Conservation (phyloP, 2,113 vertebrate genomes). For the Hystrix cristata region DNA sequence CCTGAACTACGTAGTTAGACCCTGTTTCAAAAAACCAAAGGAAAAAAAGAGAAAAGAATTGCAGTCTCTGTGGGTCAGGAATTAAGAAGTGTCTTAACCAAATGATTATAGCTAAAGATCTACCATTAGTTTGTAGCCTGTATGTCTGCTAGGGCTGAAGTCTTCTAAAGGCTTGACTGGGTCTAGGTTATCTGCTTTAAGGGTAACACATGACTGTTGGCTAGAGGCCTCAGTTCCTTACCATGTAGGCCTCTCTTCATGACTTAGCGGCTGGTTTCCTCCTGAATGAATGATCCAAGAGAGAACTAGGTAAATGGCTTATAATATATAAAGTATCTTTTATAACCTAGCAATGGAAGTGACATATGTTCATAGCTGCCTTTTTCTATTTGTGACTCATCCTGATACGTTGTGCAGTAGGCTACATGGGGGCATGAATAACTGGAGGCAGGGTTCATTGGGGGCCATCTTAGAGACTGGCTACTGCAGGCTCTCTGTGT, state of each 20-base stretch:
- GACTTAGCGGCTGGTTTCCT: conserved; percentile 18
- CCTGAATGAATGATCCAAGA: conserved; percentile 43
- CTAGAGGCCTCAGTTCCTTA: conserved; percentile 8
- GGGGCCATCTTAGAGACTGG: neutral
- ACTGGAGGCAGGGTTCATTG: neutral
- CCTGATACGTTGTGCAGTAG: neutral
- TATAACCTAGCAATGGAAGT: neutral
- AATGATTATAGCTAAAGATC: neutral
- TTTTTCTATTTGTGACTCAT: conserved; percentile 16
- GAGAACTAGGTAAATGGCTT: neutral
- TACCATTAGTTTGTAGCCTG: neutral
- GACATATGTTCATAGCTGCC: neutral
- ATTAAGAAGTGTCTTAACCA: conserved; percentile 29
- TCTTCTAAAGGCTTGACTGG: conserved; percentile 17
- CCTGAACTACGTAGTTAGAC: no score
- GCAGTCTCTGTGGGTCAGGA: neutral
- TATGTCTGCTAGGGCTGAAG: neutral
- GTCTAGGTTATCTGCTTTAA: neutral
- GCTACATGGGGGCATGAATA: neutral
- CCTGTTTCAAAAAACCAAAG: no score
- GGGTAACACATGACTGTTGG: neutral
- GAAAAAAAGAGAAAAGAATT: neutral
- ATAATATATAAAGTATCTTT: neutral
- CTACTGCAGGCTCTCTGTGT: conserved; percentile 22
- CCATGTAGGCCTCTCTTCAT: neutral